These are phyloP conservation scores for Aphelenchoides fujianensis DNA, from an alignment of 1,140 invertebrate genomes.

Conservation along the genomic window DNA sequence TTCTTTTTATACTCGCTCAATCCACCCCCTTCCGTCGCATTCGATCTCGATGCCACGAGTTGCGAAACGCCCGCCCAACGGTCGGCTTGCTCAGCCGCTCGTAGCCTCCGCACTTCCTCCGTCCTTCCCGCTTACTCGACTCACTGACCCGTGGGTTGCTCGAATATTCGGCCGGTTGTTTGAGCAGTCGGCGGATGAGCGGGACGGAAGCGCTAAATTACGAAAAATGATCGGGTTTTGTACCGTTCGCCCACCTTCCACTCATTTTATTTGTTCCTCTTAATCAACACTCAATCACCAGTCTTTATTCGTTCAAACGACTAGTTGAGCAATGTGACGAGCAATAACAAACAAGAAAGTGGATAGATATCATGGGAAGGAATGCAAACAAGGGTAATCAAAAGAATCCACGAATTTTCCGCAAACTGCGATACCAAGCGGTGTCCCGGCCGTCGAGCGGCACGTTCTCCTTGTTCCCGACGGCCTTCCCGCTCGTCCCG, in stretches of 20 bases:
- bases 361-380: no score
- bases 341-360: not conserved
- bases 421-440: not conserved
- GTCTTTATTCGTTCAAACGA: not conserved
- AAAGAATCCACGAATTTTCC: not conserved
- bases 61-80: not conserved
- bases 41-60: no score
- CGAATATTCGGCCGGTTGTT: not conserved
- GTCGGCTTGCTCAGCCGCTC: not conserved
- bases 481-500: not conserved
- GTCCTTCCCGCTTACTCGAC: no score
- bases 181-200: no score
- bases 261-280: no score
- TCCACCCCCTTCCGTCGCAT: no score
- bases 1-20: conserved; percentile 2
- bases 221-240: not conserved
- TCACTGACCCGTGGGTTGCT: not conserved
- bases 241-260: not conserved
- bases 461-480: not conserved
- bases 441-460: no score
- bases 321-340: not conserved
- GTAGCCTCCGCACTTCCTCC: not conserved
- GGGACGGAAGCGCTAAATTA: not conserved
- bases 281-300: no score
- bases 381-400: not conserved